Base-by-base conservation (phyloP, 2,113 vertebrate species). In the Triplophysa dalaica region DNA sequence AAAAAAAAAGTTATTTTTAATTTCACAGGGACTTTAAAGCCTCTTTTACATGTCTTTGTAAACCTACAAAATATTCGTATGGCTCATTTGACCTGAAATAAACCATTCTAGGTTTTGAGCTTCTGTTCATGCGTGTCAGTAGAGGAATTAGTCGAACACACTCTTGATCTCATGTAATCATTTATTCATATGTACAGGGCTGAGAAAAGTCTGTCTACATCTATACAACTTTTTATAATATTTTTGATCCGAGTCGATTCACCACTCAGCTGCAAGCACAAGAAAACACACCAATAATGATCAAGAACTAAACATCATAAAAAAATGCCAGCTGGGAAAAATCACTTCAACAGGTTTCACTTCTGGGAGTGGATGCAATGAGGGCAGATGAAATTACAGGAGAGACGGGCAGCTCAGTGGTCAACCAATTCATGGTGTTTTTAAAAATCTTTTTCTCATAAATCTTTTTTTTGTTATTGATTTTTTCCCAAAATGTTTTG, bases 101-200 rank as follows among this genome's bases (percentile, higher is more conserved):
- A 45, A 45, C 1, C 9, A 6, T 58, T 58, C 6, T 58, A 58
- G 4, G n/a, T 58, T 58, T 58, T 58, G 43, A 22, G 21, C 60
- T 21, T 62, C 22, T 12, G 12, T 61, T 61, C 21, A n/a, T 21
- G 6, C 26, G 11, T 50, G 13, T 17, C 63, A 45, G 33, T 61
- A 21, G 14, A 29, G 50, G 14, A 85, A 82, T 24, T 24, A 79
- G 66, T 12, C 83, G 12, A 65, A 82, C 52, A 33, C 86, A 45
- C 86, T 84, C 84, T 88, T 90, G 86, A 86, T 90, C 90, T 91
- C 87, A 92, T 90, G 92, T 89, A 90, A 90, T 92, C 90, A 90
- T 91, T 92, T 90, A 88, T 92, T 91, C 88, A 85, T 93, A 93
- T 93, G 91, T 94, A 94, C 92, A 94, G 91, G 90, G 91, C 89